These are phyloP conservation scores for Pycnonotus jocosus DNA, from an alignment of 2,113 vertebrate genomes.

Conservation along the genomic window DNA sequence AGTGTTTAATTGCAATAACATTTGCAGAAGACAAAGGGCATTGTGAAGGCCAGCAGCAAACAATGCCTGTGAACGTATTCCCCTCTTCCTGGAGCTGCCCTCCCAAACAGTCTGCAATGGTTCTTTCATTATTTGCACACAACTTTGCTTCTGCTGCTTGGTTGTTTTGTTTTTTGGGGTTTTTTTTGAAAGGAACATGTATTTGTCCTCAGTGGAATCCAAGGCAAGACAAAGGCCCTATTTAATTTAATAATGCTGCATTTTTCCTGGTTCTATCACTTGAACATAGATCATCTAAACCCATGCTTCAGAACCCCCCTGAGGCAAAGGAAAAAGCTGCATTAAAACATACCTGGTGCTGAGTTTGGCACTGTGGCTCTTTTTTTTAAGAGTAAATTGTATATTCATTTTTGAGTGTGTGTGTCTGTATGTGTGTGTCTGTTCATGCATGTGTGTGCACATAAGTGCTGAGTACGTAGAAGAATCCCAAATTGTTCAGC, in stretches of 20 bases:
- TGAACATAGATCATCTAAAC: background rate
- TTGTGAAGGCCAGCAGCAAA: constrained; percentile 10
- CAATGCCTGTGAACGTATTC: background rate
- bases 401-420: background rate
- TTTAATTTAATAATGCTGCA: background rate
- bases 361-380: background rate
- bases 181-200: background rate
- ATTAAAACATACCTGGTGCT: constrained; percentile 18
- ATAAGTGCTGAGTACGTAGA: background rate
- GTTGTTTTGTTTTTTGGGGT: too few relatives aligned
- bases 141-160: background rate
- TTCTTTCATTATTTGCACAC: background rate
- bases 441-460: background rate
- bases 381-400: background rate
- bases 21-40: constrained; percentile 31
- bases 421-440: background rate
- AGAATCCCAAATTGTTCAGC: background rate
- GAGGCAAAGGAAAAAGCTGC: background rate
- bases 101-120: background rate
- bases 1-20: background rate
- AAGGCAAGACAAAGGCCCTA: background rate
- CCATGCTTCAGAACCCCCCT: background rate
- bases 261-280: constrained; percentile 2
- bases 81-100: background rate
- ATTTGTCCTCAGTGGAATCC: background rate